phyloP scores from a whole-genome alignment of 2,888 invertebrate genomes.

The Nephrotoma guestfalica region DNA sequence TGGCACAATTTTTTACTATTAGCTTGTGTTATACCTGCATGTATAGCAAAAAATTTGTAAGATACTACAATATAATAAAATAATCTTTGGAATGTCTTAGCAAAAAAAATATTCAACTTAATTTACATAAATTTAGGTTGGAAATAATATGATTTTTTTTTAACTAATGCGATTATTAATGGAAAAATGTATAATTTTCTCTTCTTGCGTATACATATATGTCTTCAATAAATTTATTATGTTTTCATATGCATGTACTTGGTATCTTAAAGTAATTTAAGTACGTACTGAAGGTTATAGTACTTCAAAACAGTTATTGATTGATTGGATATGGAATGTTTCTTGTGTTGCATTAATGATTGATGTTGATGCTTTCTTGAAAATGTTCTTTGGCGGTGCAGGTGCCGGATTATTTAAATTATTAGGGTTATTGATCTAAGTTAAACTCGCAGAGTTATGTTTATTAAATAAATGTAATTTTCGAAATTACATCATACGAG shows the following conservation, averaged over 20 bases:
- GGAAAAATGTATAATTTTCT: background rate
- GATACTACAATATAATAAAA: background rate
- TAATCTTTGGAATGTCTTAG: background rate
- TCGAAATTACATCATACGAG: no score
- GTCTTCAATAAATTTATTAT: background rate
- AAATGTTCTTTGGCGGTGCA: no score
- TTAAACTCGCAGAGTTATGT: no score
- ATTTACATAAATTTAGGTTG: background rate
- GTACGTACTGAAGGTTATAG: background rate
- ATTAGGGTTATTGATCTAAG: no score
- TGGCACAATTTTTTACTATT: background rate
- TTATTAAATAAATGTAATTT: no score
- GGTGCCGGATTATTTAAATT: no score
- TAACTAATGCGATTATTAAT: background rate
- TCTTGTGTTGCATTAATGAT: no score
- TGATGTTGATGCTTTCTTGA: no score
- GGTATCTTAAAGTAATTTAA: background rate
- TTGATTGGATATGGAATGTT: background rate
- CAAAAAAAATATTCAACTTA: background rate
- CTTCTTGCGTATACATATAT: no score
- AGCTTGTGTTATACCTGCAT: background rate
- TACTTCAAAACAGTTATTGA: background rate
- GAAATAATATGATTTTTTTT: background rate
- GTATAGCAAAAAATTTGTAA: background rate
- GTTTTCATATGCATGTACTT: background rate